A percentile compares a stretch with the other conserved stretches of the same genome.
phyloP scores from a whole-genome alignment of 2,797 vertebrate genomes.

The Alca torda region DNA sequence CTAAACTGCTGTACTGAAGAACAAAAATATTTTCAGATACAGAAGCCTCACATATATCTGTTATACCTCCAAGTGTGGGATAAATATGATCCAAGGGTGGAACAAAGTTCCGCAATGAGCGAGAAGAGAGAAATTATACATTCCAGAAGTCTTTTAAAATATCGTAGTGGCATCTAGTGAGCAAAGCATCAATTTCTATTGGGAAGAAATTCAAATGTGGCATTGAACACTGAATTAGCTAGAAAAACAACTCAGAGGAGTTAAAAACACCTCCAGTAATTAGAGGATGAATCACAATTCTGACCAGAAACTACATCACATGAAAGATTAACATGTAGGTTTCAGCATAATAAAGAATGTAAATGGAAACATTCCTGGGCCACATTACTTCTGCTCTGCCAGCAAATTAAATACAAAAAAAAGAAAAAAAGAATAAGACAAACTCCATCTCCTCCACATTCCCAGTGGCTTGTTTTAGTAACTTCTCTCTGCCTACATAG shows the following conservation, averaged over 20 bases:
- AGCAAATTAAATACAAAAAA: not conserved
- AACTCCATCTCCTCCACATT: conserved; percentile 2
- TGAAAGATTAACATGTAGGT: conserved; percentile 6
- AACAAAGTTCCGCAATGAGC: not conserved
- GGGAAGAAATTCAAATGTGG: conserved; percentile 27
- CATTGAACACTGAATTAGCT: not conserved
- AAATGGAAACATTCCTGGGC: conserved; percentile 34
- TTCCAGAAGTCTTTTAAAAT: conserved; percentile 43
- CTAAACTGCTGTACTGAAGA: not conserved
- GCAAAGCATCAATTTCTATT: conserved; percentile 34
- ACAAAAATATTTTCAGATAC: conserved; percentile 38
- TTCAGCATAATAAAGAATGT: conserved; percentile 31
- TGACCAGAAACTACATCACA: conserved; percentile 45
- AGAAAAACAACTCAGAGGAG: conserved; percentile 17
- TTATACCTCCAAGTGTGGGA: not conserved
- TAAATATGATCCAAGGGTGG: conserved; percentile 18
- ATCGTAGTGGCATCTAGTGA: conserved; percentile 43
- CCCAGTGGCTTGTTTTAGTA: conserved; percentile 30
- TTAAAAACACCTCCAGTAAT: conserved; percentile 47
- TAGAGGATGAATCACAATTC: conserved; percentile 40
- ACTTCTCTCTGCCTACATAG: conserved; percentile 8
- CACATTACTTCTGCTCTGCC: not conserved
- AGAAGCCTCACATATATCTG: not conserved
- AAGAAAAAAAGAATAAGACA: not conserved
- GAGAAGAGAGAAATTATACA: conserved; percentile 8